Evolutionary conservation across 1,140 invertebrate genomes (phyloP).

Genomic region (Daktulosphaira vitifoliae): DNA sequence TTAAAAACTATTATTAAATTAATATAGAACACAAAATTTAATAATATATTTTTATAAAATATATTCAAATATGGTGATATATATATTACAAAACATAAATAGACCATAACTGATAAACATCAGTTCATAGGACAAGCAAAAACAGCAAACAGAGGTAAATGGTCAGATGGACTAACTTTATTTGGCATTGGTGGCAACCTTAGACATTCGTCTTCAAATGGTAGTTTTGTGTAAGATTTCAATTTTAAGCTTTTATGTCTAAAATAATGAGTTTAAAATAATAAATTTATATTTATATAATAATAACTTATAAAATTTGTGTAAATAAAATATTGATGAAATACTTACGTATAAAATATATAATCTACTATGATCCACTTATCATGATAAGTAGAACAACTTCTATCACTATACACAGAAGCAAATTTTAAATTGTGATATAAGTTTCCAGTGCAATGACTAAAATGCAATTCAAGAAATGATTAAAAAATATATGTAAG

Average conservation of each 20-base stretch:
- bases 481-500: not conserved
- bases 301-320: too few species aligned
- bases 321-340: too few species aligned
- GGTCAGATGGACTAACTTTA: slow-evolving; percentile 62
- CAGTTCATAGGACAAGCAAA: too few species aligned
- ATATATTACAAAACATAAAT: too few species aligned
- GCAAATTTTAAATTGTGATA: slow-evolving; percentile 42
- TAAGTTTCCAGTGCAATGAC: slow-evolving; percentile 37
- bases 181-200: slow-evolving; percentile 59
- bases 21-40: too few species aligned
- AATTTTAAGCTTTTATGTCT: slow-evolving; percentile 38
- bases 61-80: too few species aligned
- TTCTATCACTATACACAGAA: slow-evolving; percentile 40
- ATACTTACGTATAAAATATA: slow-evolving; percentile 59
- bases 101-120: too few species aligned
- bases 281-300: too few species aligned
- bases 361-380: slow-evolving; percentile 74
- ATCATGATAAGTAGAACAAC: slow-evolving; percentile 64
- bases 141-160: slow-evolving; percentile 58
- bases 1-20: too few species aligned
- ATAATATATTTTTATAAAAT: too few species aligned
- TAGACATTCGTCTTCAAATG: slow-evolving; percentile 52
- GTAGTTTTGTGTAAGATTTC: slow-evolving; percentile 54
- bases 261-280: not conserved
- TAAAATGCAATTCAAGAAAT: not conserved